Evolutionary conservation across 2,797 vertebrate species (phyloP), one percentile per base, ranked within the genome.

Genomic region (Heteromormyrus szaboi): DNA sequence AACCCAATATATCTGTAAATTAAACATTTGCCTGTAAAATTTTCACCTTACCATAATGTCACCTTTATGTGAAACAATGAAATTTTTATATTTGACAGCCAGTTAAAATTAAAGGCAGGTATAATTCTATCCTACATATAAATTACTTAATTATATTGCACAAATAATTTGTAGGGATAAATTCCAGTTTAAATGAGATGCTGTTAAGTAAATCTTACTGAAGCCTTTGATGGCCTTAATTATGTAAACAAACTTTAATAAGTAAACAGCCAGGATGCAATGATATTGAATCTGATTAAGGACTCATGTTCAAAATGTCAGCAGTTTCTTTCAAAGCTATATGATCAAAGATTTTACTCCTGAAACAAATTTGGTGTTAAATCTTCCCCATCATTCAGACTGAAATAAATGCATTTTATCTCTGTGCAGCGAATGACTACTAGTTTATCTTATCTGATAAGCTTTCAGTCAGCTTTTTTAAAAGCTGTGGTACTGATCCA

Each of bases 161-260:
- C 84, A 59, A 90, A 86, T 88, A 87, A 90, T 89, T 85, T 89
- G 88, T 87, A 37, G 62, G 8, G 88, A 91, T 90, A 92, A 93
- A 92, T 90, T 68, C 72, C n/a, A 88, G 51, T 46, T 51, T 90
- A 89, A 92, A 93, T 92, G 87, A 91, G 90, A 92, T 90, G 90
- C 91, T 84, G 90, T 87, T 90, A 89, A 85, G 89, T 90, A 91
- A 92, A 91, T 90, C 89, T 86, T 89, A 90, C 90, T 86, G 81
- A 91, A 91, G 90, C 89, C 92, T 93, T 93, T 93, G 93, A 93
- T 92, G 91, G 91, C 56, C 89, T 59, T 90, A 91, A 92, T 92
- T 91, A 93, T 93, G 91, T 92, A 93, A 93, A 92, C 92, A 92
- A 91, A 91, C 90, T 92, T 93, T 92, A 92, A 93, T 92, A 92